Percentiles rank a stretch among this genome's conserved stretches.
Evolutionary conservation across 2,113 vertebrate genomes (phyloP).

Genomic region (Ivindomyrus marchei): DNA sequence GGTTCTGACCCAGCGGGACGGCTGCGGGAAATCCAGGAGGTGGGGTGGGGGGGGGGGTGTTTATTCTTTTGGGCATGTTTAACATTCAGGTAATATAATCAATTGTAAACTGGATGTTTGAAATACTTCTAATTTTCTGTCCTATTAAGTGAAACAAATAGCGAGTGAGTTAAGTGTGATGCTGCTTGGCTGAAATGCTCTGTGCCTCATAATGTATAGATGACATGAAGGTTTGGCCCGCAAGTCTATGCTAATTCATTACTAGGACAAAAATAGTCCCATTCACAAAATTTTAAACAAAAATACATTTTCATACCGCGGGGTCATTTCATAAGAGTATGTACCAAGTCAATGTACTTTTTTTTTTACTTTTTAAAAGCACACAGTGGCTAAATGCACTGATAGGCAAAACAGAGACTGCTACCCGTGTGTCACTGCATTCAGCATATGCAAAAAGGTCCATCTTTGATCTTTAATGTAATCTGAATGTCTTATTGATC

Average conservation of each 20-base stretch:
- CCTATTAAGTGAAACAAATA: background rate
- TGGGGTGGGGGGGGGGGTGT: too few species aligned
- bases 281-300: background rate
- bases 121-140: background rate
- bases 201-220: background rate
- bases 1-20: conserved; percentile 77
- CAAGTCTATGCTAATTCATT: background rate
- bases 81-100: background rate
- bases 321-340: background rate
- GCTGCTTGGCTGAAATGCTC: background rate
- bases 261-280: background rate
- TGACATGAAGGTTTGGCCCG: background rate
- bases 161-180: background rate
- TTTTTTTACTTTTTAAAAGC: background rate
- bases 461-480: background rate
- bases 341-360: background rate
- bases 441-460: background rate
- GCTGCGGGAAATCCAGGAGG: conserved; percentile 51
- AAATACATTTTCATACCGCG: background rate
- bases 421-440: background rate
- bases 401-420: background rate
- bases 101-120: background rate
- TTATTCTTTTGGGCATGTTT: background rate
- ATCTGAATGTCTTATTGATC: background rate
- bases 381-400: background rate